A percentile compares a stretch with the other conserved stretches of the same genome.
Evolutionary conservation across 2,113 vertebrate species (phyloP).

Genomic region (Phyllostomus discolor): DNA sequence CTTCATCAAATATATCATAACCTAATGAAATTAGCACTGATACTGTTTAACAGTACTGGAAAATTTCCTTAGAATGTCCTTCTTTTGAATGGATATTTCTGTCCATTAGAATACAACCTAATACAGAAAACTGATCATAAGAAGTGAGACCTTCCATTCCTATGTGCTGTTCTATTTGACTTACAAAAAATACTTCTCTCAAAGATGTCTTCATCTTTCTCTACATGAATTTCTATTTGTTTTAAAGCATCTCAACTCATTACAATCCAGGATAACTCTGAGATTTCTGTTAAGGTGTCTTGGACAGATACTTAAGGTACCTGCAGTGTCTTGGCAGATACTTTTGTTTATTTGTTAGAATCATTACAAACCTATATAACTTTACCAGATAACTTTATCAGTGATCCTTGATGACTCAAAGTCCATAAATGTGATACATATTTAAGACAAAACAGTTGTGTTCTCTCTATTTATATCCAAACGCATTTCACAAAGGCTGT

Average conservation of each 20-base stretch:
- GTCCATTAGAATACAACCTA: neutral
- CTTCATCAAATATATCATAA: neutral
- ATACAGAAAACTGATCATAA: neutral
- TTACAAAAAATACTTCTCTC: neutral
- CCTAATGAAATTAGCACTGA: neutral
- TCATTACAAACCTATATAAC: neutral
- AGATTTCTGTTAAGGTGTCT: neutral
- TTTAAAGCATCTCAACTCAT: neutral
- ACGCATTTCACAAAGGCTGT: neutral
- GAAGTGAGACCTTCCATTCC: neutral
- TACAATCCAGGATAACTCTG: neutral
- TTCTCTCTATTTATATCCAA: constrained; percentile 24
- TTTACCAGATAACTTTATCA: neutral
- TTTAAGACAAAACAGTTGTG: neutral
- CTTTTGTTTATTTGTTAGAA: neutral
- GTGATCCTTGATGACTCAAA: neutral
- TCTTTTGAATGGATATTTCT: neutral
- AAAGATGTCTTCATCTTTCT: neutral
- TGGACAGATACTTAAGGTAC: too few relatives aligned
- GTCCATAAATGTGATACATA: neutral
- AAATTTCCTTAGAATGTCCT: neutral
- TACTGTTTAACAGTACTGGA: neutral
- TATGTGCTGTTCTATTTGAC: neutral
- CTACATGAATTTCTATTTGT: neutral
- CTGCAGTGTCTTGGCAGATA: neutral